Conservation (phyloP, 2,797 vertebrate species). For the Artibeus lituratus region DNA sequence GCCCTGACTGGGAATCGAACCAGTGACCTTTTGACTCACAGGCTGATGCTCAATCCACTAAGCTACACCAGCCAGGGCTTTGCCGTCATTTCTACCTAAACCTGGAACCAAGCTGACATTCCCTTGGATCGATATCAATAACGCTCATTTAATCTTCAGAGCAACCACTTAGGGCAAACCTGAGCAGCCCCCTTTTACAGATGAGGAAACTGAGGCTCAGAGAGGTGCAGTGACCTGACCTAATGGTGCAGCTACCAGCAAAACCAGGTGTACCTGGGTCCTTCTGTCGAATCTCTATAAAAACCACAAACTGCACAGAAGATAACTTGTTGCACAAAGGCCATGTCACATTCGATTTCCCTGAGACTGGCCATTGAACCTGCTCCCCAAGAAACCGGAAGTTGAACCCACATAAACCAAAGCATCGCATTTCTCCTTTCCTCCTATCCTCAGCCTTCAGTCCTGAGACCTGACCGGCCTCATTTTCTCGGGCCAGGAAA, state of each 20-base stretch:
- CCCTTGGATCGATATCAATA: background rate
- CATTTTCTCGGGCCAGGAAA: background rate
- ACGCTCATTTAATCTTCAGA: background rate
- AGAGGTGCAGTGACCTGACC: background rate
- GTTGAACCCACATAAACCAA: background rate
- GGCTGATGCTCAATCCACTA: too few relatives aligned
- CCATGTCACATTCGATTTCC: background rate
- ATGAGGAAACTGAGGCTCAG: background rate
- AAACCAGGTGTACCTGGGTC: background rate
- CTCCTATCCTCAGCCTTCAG: background rate
- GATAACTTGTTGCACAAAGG: too few relatives aligned
- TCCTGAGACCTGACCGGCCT: background rate
- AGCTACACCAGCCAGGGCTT: too few relatives aligned
- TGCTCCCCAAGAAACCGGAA: background rate
- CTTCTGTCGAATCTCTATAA: background rate
- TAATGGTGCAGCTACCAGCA: background rate
- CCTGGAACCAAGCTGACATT: background rate
- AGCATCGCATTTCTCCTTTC: background rate
- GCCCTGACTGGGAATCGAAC: too few relatives aligned
- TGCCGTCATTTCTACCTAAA: background rate
- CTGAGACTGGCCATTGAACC: background rate
- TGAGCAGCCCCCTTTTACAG: background rate
- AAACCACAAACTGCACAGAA: background rate
- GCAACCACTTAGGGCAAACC: background rate
- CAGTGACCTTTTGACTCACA: too few relatives aligned